A percentile compares a stretch with the other conserved stretches of the same genome.
Conservation (phyloP, 2,888 invertebrate genomes). For the Leptopilina syphax region DNA sequence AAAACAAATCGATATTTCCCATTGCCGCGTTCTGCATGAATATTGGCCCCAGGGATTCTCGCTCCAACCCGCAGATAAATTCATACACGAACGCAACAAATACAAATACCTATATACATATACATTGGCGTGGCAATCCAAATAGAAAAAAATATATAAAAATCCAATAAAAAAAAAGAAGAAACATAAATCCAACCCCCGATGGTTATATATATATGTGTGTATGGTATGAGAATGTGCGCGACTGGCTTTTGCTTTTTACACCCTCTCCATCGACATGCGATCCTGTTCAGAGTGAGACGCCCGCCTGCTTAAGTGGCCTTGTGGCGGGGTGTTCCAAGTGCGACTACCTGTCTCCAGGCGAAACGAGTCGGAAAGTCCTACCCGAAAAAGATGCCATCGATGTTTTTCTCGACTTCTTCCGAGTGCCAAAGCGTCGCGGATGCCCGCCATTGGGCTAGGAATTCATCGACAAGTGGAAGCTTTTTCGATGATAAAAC, state of each 20-base stretch:
- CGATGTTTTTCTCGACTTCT: constrained; percentile 71
- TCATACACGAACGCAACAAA: neutral
- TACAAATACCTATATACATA: neutral
- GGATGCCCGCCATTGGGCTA: constrained; percentile 73
- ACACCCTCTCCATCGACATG: constrained; percentile 66
- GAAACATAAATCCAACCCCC: constrained; percentile 51
- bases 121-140: constrained; percentile 1
- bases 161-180: constrained; percentile 49
- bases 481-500: constrained; percentile 45
- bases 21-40: neutral
- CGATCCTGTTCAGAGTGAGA: constrained; percentile 73
- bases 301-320: constrained; percentile 73
- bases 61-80: neutral
- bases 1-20: neutral
- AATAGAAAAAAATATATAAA: constrained; percentile 44
- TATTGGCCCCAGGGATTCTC: neutral
- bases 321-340: constrained; percentile 53
- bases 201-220: neutral
- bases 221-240: constrained; percentile 37
- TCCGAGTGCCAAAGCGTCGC: constrained; percentile 74
- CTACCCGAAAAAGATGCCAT: constrained; percentile 67
- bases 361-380: constrained; percentile 62
- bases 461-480: constrained; percentile 61
- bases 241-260: constrained; percentile 43
- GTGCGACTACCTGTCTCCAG: constrained; percentile 63